Evolutionary conservation across 2,888 invertebrate genomes (phyloP).

Genomic region (Geotrupes spiniger): DNA sequence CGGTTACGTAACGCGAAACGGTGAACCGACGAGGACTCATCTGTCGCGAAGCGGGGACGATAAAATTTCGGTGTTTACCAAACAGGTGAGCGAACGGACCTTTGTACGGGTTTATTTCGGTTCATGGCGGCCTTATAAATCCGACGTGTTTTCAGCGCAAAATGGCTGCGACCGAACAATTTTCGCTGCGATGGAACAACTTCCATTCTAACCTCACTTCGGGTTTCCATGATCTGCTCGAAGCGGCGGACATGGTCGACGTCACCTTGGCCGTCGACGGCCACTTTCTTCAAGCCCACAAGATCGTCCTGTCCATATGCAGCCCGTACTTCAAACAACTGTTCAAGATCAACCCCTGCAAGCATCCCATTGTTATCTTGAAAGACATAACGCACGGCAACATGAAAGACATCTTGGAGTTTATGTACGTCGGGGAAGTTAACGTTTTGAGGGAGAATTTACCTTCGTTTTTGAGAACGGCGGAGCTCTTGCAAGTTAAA

Average conservation of each 20-base stretch:
- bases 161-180: conserved; percentile 62
- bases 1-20: conserved; percentile 37
- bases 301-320: conserved; percentile 74
- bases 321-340: conserved; percentile 76
- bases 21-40: neutral
- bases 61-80: conserved; percentile 9
- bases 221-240: conserved; percentile 68
- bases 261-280: conserved; percentile 76
- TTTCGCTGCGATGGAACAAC: conserved; percentile 76
- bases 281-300: conserved; percentile 74
- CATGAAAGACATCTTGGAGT: conserved; percentile 66
- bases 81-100: conserved; percentile 17
- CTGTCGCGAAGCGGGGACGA: neutral
- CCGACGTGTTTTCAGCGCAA: no score
- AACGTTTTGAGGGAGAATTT: conserved; percentile 69
- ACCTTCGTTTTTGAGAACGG: conserved; percentile 66
- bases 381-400: conserved; percentile 69
- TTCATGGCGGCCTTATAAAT: conserved; percentile 14
- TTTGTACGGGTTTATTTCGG: conserved; percentile 17
- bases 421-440: conserved; percentile 73
- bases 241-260: conserved; percentile 72
- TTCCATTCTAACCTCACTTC: conserved; percentile 72
- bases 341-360: conserved; percentile 70
- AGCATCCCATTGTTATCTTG: conserved; percentile 70
- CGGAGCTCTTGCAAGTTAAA: conserved; percentile 68